Evolutionary conservation across 2,797 vertebrate genomes (phyloP), one percentile per base, ranked within the genome.

Genomic region (Acrocephalus scirpaceus): DNA sequence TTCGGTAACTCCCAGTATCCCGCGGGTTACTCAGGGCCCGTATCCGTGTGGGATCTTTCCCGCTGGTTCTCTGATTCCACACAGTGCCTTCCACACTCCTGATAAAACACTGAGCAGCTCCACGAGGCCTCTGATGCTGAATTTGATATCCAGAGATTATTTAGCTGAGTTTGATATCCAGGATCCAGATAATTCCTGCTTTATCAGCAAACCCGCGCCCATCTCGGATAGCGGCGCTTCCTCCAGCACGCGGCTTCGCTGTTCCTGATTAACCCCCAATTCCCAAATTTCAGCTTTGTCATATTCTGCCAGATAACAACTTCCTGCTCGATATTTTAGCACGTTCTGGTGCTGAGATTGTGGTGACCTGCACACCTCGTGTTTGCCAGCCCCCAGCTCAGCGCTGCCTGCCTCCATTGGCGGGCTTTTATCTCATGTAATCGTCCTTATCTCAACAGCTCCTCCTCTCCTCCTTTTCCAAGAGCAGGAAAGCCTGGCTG

Each of bases 241-340:
- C 47, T 80, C 14, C 29, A 4, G 15, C 13, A 16, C 0, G 0
- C 9, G n/a, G 7, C 53, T 73, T 44, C 6, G 0, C 45, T 48
- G 0, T 26, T 83, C 45, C 71, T 40, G 58, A 50, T 91, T 50
- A 67, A 67, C 56, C 34, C 58, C 23, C 20, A 47, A 4, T 42
- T 91, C 53, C 38, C 56, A 29, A 40, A 16, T 71, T 82, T 57
- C 56, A 34, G 8, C 29, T 90, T 47, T 57, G 25, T 45, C 21
- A 6, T 11, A 6, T 74, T 57, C 65, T 38, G 7, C 10, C 57
- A 73, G 58, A 75, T 3, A 86, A 7, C 14, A 66, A 7, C 67
- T 85, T 53, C 26, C 29, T 16, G 27, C 23, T 73, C 5, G 23
- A 4, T 58, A 8, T 61, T 53, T 56, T 2, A 38, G 60, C 64